Evolutionary conservation across 2,797 vertebrate genomes (phyloP), one percentile per base, ranked within the genome.

Genomic region (Cirrhinus molitorella): DNA sequence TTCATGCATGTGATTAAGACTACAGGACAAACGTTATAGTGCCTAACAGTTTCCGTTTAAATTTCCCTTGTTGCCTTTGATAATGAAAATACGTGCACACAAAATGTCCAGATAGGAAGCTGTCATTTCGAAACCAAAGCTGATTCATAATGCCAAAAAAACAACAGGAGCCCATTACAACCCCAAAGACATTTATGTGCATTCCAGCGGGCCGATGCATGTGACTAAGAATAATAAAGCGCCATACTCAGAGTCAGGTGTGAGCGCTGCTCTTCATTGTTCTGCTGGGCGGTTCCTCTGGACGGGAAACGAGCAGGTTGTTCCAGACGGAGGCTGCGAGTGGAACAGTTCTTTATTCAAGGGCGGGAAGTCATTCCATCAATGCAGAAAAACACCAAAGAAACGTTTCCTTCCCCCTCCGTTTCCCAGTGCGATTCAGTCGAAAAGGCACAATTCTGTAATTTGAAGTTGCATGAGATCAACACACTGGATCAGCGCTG

Each of bases 321-420:
- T 92, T 93, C 93, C 93, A 93, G 92, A 90, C 90, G 71, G 83
- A 90, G 79, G 89, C 90, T 85, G 68, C 11, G 86, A 92, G 91
- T 88, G 92, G 93, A 93, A 90, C 89, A 89, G 82, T 87, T 90
- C 92, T 95, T 94, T 94, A 94, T 95, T 93, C 89, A 78, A 82
- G 94, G 90, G 91, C 68, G 12, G 95, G 94, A 95, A 95, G 94
- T 95, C 92, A 94, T 95, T 95, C 93, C 92, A 93, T 91, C 92
- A 66, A 83, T 84, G 67, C 80, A 71, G 93, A 94, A 94, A 94
- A 94, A 94, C 93, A 94, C 93, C 93, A 94, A 94, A 94, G 93
- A 90, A 90, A 90, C 79, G 89, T 93, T 95, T 95, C 94, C 94
- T 94, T 94, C 94, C 94, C 88, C 88, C 79, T 87, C 66, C 88